phyloP scores from a whole-genome alignment of 2,113 vertebrate species.

The Cyanistes caeruleus region DNA sequence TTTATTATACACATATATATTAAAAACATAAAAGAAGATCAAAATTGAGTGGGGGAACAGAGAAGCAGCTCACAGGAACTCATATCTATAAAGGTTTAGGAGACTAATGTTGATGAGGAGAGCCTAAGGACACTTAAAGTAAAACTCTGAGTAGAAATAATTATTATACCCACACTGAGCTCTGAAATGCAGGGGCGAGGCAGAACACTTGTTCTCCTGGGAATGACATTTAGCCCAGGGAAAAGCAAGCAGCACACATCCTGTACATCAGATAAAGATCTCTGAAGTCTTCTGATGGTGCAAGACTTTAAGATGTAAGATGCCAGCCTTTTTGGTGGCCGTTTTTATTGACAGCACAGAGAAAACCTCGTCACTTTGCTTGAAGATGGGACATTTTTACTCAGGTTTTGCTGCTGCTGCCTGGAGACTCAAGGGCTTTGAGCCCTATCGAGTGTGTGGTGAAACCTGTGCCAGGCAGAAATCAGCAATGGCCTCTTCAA shows the following conservation, averaged over 20 bases:
- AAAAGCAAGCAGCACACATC: not conserved
- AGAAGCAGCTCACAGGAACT: slow-evolving; percentile 41
- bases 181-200: not conserved
- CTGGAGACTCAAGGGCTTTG: not conserved
- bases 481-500: not conserved
- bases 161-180: not conserved
- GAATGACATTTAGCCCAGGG: not conserved
- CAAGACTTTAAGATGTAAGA: not conserved
- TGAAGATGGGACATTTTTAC: not conserved
- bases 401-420: not conserved
- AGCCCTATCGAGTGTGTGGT: fast-evolving
- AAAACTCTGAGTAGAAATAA: not conserved
- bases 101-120: slow-evolving; percentile 1
- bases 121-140: not conserved
- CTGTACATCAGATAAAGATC: not conserved
- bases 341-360: not conserved
- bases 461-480: not conserved
- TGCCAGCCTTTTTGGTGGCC: not conserved
- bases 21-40: not conserved
- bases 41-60: not conserved
- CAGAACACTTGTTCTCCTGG: not conserved
- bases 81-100: not conserved
- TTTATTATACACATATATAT: slow-evolving; percentile 50
- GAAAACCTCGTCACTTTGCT: not conserved
- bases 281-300: not conserved